Conservation (phyloP, 2,113 vertebrate species). For the Bagarius yarrelli region DNA sequence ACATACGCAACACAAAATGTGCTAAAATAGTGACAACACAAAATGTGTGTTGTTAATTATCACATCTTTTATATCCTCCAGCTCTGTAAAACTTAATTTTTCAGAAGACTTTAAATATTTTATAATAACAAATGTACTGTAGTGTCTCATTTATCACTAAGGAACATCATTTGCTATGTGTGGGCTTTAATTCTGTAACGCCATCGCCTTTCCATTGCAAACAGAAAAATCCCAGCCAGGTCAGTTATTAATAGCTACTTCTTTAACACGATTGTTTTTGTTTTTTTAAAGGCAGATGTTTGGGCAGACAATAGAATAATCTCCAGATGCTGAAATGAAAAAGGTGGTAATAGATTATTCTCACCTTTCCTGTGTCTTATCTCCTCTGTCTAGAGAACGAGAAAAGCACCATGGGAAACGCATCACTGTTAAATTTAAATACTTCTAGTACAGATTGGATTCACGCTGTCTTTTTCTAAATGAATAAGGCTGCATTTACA, state of each 20-base stretch:
- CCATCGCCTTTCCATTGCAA: neutral
- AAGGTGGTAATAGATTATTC: conserved; percentile 36
- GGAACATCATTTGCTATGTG: neutral
- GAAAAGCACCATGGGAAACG: conserved; percentile 1
- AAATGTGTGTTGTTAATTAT: conserved; percentile 20
- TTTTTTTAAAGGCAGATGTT: conserved; percentile 17
- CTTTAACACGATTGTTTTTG: conserved; percentile 13
- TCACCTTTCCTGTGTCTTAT: conserved; percentile 18
- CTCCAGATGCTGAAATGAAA: conserved; percentile 28
- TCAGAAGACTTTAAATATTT: conserved; percentile 24
- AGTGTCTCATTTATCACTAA: conserved; percentile 22
- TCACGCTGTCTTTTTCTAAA: neutral
- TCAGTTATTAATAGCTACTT: conserved; percentile 18
- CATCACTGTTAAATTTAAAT: conserved; percentile 3
- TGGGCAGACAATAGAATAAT: conserved; percentile 14
- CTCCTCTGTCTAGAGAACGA: neutral
- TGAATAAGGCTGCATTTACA: neutral
- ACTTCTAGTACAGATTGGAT: neutral
- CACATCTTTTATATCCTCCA: conserved; percentile 10
- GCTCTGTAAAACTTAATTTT: conserved; percentile 25
- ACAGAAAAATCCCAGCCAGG: neutral
- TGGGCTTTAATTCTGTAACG: neutral
- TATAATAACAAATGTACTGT: conserved; percentile 28
- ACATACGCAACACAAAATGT: conserved; percentile 22
- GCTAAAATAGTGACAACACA: conserved; percentile 18